Evolutionary conservation across 2,113 vertebrate genomes (phyloP).

Genomic region (Callionymus lyra): DNA sequence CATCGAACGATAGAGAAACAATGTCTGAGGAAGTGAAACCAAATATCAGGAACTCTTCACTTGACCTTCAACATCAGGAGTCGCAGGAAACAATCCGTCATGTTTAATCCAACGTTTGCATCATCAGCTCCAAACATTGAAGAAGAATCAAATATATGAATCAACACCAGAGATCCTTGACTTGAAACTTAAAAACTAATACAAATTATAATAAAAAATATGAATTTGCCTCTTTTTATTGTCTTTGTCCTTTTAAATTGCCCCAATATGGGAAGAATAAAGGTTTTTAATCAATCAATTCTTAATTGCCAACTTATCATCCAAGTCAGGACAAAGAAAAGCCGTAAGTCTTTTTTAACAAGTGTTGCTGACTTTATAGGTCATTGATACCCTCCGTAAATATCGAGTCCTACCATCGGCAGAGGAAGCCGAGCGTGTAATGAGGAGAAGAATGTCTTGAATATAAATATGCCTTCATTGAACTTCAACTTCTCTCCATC

Average conservation of each 20-base stretch:
- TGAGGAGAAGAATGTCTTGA: conserved; percentile 1
- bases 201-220: too few species aligned
- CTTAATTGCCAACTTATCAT: too few species aligned
- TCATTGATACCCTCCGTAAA: conserved; percentile 18
- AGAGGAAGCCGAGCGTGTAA: conserved; percentile 9
- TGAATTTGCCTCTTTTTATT: too few species aligned
- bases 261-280: too few species aligned
- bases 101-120: conserved; percentile 17
- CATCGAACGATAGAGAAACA: conserved; percentile 37
- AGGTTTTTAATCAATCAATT: too few species aligned
- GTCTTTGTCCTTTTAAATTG: too few species aligned
- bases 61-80: conserved; percentile 34
- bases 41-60: conserved; percentile 43
- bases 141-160: too few species aligned
- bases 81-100: conserved; percentile 21
- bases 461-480: conserved; percentile 26
- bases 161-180: too few species aligned
- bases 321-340: too few species aligned
- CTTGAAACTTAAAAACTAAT: too few species aligned
- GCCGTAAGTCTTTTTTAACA: background rate
- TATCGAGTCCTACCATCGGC: conserved; percentile 6
- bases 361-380: conserved; percentile 18
- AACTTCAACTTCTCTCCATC: conserved; percentile 46
- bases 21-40: conserved; percentile 29
- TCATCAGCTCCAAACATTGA: too few species aligned